Evolutionary conservation across 2,888 invertebrate genomes (phyloP).

Genomic region (Phania funesta): DNA sequence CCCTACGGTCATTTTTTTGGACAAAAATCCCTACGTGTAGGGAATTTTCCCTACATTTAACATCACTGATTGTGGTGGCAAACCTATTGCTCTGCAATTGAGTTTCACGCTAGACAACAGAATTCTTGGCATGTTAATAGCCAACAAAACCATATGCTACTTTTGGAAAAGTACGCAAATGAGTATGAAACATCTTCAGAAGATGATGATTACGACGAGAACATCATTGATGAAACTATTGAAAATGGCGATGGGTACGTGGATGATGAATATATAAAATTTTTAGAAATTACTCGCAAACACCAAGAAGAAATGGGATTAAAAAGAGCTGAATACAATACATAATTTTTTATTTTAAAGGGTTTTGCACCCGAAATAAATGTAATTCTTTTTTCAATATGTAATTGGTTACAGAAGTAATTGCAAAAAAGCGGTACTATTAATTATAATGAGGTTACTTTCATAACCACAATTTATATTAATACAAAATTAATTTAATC

Average conservation of each 20-base stretch:
- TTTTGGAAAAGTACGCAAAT: conserved; percentile 51
- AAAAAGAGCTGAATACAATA: conserved; percentile 35
- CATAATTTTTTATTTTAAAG: not conserved
- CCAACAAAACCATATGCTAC: not conserved
- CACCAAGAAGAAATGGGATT: conserved; percentile 52
- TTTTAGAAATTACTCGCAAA: conserved; percentile 59
- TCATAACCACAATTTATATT: too few species aligned
- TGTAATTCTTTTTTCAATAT: too few species aligned
- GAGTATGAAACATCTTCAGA: conserved; percentile 62
- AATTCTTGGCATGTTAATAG: not conserved
- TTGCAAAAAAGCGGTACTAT: too few species aligned
- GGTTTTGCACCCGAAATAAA: too few species aligned
- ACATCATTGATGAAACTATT: not conserved
- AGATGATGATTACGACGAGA: conserved; percentile 31
- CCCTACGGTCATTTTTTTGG: too few species aligned
- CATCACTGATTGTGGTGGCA: too few species aligned
- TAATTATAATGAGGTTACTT: too few species aligned
- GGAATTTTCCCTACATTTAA: too few species aligned
- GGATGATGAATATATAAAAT: conserved; percentile 54
- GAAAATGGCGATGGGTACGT: not conserved
- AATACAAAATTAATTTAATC: too few species aligned
- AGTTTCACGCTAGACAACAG: conserved; percentile 48
- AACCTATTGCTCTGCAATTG: conserved; percentile 55
- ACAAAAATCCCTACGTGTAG: too few species aligned
- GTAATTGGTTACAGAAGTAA: too few species aligned